These are phyloP conservation scores for Melanocharis versteri DNA, from an alignment of 2,113 vertebrate genomes.

Conservation along the genomic window DNA sequence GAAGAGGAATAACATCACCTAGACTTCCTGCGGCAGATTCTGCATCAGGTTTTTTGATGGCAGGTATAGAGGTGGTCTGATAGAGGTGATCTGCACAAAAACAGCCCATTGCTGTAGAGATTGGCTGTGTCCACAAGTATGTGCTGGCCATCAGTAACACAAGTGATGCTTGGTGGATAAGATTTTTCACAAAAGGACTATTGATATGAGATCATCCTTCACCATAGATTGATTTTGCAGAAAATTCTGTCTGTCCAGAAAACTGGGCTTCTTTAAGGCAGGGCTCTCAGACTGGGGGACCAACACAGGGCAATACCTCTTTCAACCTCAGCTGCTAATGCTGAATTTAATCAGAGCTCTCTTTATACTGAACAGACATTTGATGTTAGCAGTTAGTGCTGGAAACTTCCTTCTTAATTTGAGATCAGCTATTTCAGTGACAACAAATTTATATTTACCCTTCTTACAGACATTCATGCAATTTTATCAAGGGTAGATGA, in stretches of 20 bases:
- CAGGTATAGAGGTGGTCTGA: not conserved
- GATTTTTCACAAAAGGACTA: not conserved
- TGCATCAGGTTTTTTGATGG: not conserved
- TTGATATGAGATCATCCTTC: not conserved
- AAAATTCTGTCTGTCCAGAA: not conserved
- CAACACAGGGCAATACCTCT: rapidly evolving
- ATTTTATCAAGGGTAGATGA: not conserved
- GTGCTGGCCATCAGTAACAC: rapidly evolving
- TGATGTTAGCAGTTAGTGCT: not conserved
- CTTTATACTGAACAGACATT: not conserved
- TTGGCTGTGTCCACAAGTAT: rapidly evolving
- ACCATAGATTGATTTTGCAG: not conserved
- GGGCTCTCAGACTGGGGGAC: not conserved
- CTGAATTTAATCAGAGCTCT: not conserved
- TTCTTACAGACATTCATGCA: not conserved
- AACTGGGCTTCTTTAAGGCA: not conserved
- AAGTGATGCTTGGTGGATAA: rapidly evolving
- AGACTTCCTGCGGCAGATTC: not conserved
- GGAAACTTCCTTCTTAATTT: not conserved
- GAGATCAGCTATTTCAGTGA: not conserved
- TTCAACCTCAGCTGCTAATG: not conserved
- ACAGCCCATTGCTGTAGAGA: rapidly evolving
- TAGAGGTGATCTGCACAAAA: not conserved
- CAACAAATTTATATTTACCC: not conserved
- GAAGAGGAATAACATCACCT: not conserved